A percentile compares a stretch with the other conserved stretches of the same genome.
These are phyloP conservation scores for Phoeniculus purpureus DNA, from an alignment of 2,797 vertebrate genomes.

Conservation along the genomic window DNA sequence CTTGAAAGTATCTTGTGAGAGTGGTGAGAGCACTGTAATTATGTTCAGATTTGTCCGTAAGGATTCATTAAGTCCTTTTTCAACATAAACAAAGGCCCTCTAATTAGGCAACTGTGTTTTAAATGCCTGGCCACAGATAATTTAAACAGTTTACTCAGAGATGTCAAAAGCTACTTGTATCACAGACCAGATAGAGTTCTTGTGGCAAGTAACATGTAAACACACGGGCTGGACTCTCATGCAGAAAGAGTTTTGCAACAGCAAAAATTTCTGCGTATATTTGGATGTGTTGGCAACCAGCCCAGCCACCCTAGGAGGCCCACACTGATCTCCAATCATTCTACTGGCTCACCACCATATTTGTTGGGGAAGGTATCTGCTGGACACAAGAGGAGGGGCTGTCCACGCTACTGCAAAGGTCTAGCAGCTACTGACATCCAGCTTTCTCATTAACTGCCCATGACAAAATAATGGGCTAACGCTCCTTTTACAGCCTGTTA, in stretches of 20 bases:
- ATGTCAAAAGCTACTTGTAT: slow-evolving; percentile 57
- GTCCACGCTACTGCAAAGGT: not conserved
- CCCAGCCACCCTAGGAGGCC: not conserved
- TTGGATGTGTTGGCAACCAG: not conserved
- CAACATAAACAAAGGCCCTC: slow-evolving; percentile 45
- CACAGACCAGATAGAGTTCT: slow-evolving; percentile 24
- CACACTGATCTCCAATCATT: not conserved
- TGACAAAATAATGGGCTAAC: not conserved
- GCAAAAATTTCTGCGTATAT: not conserved
- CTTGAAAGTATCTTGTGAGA: not conserved
- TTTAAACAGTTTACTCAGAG: slow-evolving; percentile 70
- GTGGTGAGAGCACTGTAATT: slow-evolving; percentile 17
- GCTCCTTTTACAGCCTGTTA: not conserved
- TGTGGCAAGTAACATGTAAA: slow-evolving; percentile 32
- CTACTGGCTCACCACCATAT: not conserved
- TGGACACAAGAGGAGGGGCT: not conserved
- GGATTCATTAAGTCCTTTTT: slow-evolving; percentile 30
- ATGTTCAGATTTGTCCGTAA: not conserved
- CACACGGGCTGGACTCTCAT: not conserved
- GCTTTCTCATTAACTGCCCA: not conserved
- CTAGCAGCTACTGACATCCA: not conserved
- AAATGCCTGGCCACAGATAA: slow-evolving; percentile 39
- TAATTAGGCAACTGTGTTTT: slow-evolving; percentile 64
- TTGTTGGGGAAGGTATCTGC: not conserved
- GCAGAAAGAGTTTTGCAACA: slow-evolving; percentile 4